Evolutionary conservation across 64 coral and sea anemone species (phyloP).

Genomic region (Pocillopora verrucosa): DNA sequence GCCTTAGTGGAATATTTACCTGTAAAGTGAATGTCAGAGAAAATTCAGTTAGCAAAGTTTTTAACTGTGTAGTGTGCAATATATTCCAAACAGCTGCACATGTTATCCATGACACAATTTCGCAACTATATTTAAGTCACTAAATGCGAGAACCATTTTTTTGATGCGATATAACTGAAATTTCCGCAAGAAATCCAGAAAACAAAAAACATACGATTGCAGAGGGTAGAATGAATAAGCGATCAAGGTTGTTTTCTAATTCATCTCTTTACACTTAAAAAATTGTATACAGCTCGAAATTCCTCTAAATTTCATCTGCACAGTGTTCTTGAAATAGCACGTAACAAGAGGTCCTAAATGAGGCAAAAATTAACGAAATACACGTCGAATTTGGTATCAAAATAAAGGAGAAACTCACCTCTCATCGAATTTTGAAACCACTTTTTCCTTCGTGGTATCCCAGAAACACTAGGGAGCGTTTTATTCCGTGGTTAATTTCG

Average conservation of each 20-base stretch:
- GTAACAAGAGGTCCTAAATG: slow-evolving; percentile 11
- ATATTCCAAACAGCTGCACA: too few relatives aligned
- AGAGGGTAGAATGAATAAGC: slow-evolving; percentile 39
- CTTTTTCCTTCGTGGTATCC: slow-evolving; percentile 38
- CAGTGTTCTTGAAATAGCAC: slow-evolving; percentile 43
- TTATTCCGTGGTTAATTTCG: slow-evolving; percentile 33
- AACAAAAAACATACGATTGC: slow-evolving; percentile 34
- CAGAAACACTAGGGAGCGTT: slow-evolving; percentile 46
- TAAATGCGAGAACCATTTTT: slow-evolving; percentile 8
- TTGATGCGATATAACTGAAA: slow-evolving; percentile 44
- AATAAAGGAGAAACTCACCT: slow-evolving; percentile 19
- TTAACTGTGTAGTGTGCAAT: not conserved
- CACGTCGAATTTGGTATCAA: slow-evolving; percentile 16
- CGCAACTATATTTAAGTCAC: slow-evolving; percentile 1
- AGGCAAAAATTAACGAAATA: slow-evolving; percentile 15
- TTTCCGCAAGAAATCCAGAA: slow-evolving; percentile 25
- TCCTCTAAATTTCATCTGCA: slow-evolving; percentile 36
- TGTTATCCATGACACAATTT: not conserved
- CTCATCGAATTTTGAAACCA: slow-evolving; percentile 1
- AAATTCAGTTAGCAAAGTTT: not conserved
- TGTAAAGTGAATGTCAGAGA: not conserved
- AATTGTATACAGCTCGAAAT: slow-evolving; percentile 45
- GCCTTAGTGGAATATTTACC: too few relatives aligned
- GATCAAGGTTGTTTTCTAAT: slow-evolving; percentile 46
- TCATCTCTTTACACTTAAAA: slow-evolving; percentile 42